A percentile compares a stretch with the other conserved stretches of the same genome.
Evolutionary conservation across 1,140 invertebrate species (phyloP).

Genomic region (Amyelois transitella): DNA sequence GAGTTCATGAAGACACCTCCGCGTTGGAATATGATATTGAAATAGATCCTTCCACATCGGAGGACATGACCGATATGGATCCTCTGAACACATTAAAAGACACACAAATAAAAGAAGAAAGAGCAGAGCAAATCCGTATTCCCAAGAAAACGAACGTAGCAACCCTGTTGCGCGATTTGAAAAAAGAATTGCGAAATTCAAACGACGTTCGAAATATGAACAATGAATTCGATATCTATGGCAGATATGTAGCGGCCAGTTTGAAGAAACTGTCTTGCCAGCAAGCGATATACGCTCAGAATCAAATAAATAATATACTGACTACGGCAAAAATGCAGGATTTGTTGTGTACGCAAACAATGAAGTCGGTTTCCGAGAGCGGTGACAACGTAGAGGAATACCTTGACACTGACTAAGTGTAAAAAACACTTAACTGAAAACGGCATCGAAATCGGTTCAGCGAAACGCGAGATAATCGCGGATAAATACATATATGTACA

Average conservation of each 20-base stretch:
- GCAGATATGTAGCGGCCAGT: background rate
- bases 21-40: background rate
- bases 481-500: too few species aligned
- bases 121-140: background rate
- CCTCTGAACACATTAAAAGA: background rate
- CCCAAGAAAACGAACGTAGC: background rate
- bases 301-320: background rate
- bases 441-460: too few species aligned
- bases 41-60: background rate
- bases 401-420: background rate
- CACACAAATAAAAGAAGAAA: background rate
- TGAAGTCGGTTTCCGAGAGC: background rate
- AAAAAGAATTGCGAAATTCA: background rate
- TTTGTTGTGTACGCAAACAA: background rate
- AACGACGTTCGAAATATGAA: background rate
- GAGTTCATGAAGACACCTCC: background rate
- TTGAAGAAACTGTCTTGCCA: background rate
- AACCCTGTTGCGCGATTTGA: background rate
- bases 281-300: background rate
- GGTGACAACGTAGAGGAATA: background rate
- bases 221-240: background rate
- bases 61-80: background rate
- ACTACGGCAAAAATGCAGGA: background rate
- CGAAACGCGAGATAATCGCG: too few species aligned
- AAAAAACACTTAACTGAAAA: too few species aligned